Evolutionary conservation across 2,888 invertebrate species (phyloP), one percentile per base, ranked within the genome.

Genomic region (Camponotus fellah): DNA sequence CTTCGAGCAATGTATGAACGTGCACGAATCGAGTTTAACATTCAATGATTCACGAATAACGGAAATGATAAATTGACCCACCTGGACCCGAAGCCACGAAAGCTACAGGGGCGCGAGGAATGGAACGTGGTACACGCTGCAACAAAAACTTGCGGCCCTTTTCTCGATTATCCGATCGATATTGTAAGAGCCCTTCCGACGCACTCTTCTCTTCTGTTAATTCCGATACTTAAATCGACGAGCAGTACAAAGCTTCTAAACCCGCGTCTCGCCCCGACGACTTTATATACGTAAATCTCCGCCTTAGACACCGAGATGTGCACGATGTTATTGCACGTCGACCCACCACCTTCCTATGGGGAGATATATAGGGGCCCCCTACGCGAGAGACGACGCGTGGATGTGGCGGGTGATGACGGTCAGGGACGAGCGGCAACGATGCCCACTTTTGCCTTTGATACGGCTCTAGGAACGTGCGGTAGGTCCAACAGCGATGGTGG

Each of bases 281-380:
- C 90, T 94, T 94, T 95, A 95, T 95, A 95, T 95, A 95, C 93
- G 94, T 94, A 92, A 94, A 93, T 94, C 92, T 90, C 90, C 65
- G 58, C 92, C 91, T 91, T 91, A 90, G 91, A 92, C 88, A 91
- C 72, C 88, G 77, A 88, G 85, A 85, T 84, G 87, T 89, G 82
- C 82, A 71, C 75, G 60, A 84, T 80, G 69, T 71, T 58, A 56
- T 71, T 49, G 68, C 32, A 5, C 37, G 49, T 82, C 88, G 86
- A 89, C 86, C 89, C 91, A 90, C 92, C 93, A 91, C 93, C 91
- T 91, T 91, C 90, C 84, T 86, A 82, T 53, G 40, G 76, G 91
- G 85, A 88, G 89, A 89, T 86, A 88, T 62, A 71, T 34, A 79
- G 60, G 14, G 64, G 43, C 46, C 71, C 26, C 53, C 64, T 64